These are phyloP conservation scores for Pantherophis guttatus DNA, from an alignment of 2,113 vertebrate genomes.

Conservation along the genomic window DNA sequence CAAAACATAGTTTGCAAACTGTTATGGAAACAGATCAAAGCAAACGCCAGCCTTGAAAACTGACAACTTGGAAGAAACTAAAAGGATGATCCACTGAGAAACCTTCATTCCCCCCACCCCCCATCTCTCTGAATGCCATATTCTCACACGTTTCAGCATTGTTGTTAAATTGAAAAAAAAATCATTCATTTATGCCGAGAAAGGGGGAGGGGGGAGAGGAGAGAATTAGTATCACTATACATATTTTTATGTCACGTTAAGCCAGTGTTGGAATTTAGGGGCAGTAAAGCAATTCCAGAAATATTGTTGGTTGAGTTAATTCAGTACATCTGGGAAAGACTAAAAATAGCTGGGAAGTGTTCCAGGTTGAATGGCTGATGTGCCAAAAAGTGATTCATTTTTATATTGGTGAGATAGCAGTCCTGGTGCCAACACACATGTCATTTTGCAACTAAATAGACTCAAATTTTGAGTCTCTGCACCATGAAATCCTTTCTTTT, in stretches of 20 bases:
- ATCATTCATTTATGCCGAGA: background rate
- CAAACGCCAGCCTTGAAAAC: background rate
- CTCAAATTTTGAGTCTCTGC: background rate
- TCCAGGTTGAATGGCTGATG: conserved; percentile 18
- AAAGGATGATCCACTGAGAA: background rate
- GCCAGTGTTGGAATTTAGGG: conserved; percentile 17
- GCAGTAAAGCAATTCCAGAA: conserved; percentile 26
- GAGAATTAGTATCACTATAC: background rate
- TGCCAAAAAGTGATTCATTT: conserved; percentile 27
- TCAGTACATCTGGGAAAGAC: conserved; percentile 28
- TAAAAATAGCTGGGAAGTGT: conserved; percentile 29
- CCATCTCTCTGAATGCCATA: too few species aligned
- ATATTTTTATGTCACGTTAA: conserved; percentile 17
- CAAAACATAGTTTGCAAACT: background rate
- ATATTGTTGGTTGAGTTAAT: conserved; percentile 28
- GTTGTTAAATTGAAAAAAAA: background rate
- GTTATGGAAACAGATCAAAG: background rate
- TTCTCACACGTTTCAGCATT: background rate
- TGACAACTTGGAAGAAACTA: background rate
- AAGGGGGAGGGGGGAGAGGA: too few species aligned
- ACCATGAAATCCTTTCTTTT: background rate
- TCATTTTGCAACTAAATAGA: conserved; percentile 21
- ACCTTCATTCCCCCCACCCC: too few species aligned
- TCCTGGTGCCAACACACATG: conserved; percentile 10
- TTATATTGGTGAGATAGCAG: conserved; percentile 29